phyloP scores from a whole-genome alignment of 2,888 invertebrate genomes.

The Lasiommata megera region DNA sequence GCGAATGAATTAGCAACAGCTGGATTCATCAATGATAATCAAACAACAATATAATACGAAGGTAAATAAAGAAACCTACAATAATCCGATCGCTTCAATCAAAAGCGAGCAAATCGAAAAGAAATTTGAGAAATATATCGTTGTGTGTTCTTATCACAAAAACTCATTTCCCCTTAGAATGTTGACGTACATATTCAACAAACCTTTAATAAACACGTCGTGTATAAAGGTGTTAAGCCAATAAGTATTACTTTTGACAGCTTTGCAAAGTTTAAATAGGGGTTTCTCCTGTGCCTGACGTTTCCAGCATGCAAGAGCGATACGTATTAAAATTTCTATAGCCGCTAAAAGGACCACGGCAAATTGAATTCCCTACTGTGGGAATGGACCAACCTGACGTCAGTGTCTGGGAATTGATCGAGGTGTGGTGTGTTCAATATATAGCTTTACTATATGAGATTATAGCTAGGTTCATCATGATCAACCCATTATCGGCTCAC shows the following conservation, averaged over 20 bases:
- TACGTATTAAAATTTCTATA: constrained; percentile 56
- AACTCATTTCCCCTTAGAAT: not conserved
- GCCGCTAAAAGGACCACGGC: constrained; percentile 38
- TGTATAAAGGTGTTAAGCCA: constrained; percentile 10
- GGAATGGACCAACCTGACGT: constrained; percentile 49
- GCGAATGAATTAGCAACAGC: no score
- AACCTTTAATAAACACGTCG: constrained; percentile 6
- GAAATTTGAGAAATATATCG: not conserved
- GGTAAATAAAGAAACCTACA: no score
- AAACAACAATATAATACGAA: not conserved
- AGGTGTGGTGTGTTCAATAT: not conserved
- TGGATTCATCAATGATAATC: not conserved
- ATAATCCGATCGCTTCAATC: not conserved
- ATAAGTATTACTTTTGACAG: constrained; percentile 17
- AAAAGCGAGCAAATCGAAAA: not conserved
- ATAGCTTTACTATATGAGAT: not conserved
- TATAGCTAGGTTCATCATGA: no score
- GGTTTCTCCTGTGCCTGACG: constrained; percentile 53
- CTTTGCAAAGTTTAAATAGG: constrained; percentile 28
- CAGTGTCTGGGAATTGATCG: constrained; percentile 31
- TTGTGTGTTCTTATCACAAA: not conserved
- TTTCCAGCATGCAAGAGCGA: constrained; percentile 43
- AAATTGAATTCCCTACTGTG: constrained; percentile 55
- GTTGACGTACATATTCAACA: not conserved
- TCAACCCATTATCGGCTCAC: no score